Base-by-base conservation (phyloP, 2,797 vertebrate genomes). In the Anableps anableps region DNA sequence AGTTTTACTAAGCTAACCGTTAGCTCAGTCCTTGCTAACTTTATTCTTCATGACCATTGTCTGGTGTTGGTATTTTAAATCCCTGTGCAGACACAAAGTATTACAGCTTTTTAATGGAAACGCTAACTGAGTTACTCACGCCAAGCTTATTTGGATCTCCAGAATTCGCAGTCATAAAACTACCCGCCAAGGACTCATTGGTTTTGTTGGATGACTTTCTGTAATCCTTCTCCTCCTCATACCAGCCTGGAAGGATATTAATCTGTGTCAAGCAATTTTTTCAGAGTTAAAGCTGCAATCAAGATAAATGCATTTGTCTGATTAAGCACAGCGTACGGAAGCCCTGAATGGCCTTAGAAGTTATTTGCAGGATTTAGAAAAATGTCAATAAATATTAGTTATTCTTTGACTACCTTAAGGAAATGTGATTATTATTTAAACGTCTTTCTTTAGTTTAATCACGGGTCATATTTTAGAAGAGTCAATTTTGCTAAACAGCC, bases 11-110 rank as follows among this genome's bases (percentile, higher is more conserved):
- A 75, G 77, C 48, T 58, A 38, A 21, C 43, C 2, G 80, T 72
- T 85, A 86, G 86, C 81, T 5, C 10, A 75, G 21, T 14, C 2
- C 48, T 29, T 34, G 79, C 76, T 53, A 77, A 68, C 53, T 36
- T 66, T 26, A 55, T 26, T 36, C 48, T 66, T 72, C 72, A 13
- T 8, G 19, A 78, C 26, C 72, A 11, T 55, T 70, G 21, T 31
- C 47, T 48, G 19, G 16, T 78, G 51, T 2, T 80, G 5, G 5
- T 1, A 29, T 71, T 29, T 66, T 16, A 13, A 7, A 26, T 41
- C 47, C 23, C n/a, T 34, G 14, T 60, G 31, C 29, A 45, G 10
- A 62, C 43, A 13, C 4, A 31, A n/a, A 41, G 6, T 6, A 48
- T 48, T 38, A 8, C 5, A 16, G 6, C 14, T 11, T 38, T 64